Conservation (phyloP, 2,888 invertebrate species). For the Drosophila longiperda region DNA sequence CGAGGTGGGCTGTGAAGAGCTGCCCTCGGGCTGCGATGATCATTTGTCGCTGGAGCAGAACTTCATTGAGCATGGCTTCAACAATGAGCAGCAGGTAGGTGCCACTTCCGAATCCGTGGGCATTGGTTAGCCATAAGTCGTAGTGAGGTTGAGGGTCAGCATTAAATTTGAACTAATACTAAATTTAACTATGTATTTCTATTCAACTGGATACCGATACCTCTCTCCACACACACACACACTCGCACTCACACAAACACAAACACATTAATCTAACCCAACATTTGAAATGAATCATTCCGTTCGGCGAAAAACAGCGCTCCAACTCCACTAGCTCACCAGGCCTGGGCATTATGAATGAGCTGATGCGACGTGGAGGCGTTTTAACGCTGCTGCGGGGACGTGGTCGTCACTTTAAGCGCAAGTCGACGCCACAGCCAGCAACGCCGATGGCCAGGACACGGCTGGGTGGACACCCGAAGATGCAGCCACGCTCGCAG, state of each 20-base stretch:
- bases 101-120: background rate
- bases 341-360: slow-evolving; percentile 83
- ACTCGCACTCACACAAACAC: slow-evolving; percentile 1
- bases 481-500: slow-evolving; percentile 83
- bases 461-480: slow-evolving; percentile 71
- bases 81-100: slow-evolving; percentile 88
- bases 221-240: slow-evolving; percentile 14
- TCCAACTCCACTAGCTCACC: slow-evolving; percentile 76
- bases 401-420: slow-evolving; percentile 83
- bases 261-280: slow-evolving; percentile 38
- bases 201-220: slow-evolving; percentile 62
- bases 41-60: slow-evolving; percentile 86
- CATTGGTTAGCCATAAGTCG: slow-evolving; percentile 35
- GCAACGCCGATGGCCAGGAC: slow-evolving; percentile 79
- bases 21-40: slow-evolving; percentile 93
- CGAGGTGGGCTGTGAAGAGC: slow-evolving; percentile 94
- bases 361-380: slow-evolving; percentile 83
- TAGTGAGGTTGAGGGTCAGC: slow-evolving; percentile 44
- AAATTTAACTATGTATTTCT: slow-evolving; percentile 33
- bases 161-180: slow-evolving; percentile 38
- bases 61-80: slow-evolving; percentile 87
- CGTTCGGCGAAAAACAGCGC: slow-evolving; percentile 49
- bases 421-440: slow-evolving; percentile 83
- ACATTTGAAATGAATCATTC: slow-evolving; percentile 23
- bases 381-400: slow-evolving; percentile 84